Conservation (phyloP, 2,113 vertebrate species). For the crab-eating macaque (Macaca fascicularis) region DNA sequence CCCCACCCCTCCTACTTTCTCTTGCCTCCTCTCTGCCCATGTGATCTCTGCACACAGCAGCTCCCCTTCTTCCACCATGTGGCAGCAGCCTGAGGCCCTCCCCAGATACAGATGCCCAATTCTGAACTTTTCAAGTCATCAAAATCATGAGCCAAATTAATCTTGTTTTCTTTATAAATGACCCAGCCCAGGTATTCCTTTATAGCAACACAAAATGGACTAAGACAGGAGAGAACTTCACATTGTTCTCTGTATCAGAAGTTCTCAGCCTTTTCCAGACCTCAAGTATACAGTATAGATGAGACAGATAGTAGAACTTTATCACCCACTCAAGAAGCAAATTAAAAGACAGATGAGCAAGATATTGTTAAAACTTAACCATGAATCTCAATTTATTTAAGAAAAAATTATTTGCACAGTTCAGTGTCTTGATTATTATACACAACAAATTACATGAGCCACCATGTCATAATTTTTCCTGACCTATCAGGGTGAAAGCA, state of each 20-base stretch:
- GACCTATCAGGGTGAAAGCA: not conserved
- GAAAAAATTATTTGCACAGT: not conserved
- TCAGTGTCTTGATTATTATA: not conserved
- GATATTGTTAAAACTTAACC: slow-evolving; percentile 11
- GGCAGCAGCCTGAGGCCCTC: not conserved
- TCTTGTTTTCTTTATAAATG: not conserved
- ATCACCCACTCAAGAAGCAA: not conserved
- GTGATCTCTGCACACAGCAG: not conserved
- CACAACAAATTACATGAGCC: not conserved
- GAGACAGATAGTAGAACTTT: not conserved
- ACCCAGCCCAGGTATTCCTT: not conserved
- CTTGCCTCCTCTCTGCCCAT: not conserved
- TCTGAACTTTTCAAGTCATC: not conserved
- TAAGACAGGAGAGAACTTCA: not conserved
- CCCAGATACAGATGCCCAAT: not conserved
- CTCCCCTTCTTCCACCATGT: not conserved
- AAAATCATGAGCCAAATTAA: not conserved
- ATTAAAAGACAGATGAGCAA: slow-evolving; percentile 21
- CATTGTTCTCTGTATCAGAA: not conserved
- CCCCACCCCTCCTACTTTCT: not conserved
- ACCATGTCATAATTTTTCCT: not conserved
- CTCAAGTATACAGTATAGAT: not conserved
- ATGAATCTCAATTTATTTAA: slow-evolving; percentile 16
- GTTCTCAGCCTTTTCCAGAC: not conserved
- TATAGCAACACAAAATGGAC: not conserved